phyloP scores from a whole-genome alignment of 2,888 invertebrate species.

The Polydrusus cervinus region DNA sequence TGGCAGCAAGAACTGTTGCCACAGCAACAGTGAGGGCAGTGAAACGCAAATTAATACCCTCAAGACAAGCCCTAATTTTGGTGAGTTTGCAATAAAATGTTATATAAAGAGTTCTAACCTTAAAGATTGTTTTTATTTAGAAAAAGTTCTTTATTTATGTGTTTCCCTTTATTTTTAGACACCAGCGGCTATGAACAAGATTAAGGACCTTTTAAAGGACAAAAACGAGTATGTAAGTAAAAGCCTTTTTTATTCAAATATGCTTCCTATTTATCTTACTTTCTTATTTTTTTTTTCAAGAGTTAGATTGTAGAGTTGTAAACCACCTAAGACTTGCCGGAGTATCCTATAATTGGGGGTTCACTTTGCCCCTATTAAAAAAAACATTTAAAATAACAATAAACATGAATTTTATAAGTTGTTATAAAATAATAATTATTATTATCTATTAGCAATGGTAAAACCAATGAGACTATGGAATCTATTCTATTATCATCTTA shows the following conservation, averaged over 20 bases:
- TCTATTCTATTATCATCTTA: no score
- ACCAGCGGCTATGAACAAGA: constrained; percentile 86
- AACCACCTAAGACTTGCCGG: no score
- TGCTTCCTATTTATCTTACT: no score
- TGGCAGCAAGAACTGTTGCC: constrained; percentile 86
- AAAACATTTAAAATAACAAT: no score
- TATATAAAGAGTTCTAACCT: constrained; percentile 57
- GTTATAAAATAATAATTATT: no score
- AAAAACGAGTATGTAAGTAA: constrained; percentile 81
- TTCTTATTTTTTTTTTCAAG: not conserved
- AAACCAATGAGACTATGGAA: no score
- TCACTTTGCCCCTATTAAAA: no score
- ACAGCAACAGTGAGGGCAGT: constrained; percentile 93
- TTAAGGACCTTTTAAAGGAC: constrained; percentile 86
- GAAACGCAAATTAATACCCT: constrained; percentile 85
- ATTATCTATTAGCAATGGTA: no score
- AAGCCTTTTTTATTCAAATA: not conserved
- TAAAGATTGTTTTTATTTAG: constrained; percentile 45
- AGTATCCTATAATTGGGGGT: no score
- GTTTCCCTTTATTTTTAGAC: constrained; percentile 79
- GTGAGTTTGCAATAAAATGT: constrained; percentile 59
- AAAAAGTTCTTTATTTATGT: constrained; percentile 24
- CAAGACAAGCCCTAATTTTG: constrained; percentile 88
- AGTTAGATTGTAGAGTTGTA: no score
- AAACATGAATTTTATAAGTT: no score